phyloP scores from a whole-genome alignment of 2,888 invertebrate species.

The Neoascia interrupta region DNA sequence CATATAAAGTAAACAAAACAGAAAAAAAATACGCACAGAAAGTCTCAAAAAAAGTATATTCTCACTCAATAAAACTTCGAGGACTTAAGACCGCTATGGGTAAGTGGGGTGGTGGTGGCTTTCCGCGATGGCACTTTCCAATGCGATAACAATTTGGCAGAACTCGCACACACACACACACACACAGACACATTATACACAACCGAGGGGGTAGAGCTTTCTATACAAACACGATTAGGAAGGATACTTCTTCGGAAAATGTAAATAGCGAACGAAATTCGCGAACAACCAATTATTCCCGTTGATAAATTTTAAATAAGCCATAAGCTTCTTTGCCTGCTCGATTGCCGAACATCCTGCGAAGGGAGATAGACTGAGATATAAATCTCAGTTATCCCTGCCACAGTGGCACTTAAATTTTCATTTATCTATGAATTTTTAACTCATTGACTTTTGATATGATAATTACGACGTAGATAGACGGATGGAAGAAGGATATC shows the following conservation, averaged over 20 bases:
- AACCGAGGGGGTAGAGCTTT: constrained; percentile 10
- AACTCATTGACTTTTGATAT: constrained; percentile 63
- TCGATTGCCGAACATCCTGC: neutral
- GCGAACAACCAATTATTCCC: constrained; percentile 67
- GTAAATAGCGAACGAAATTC: constrained; percentile 62
- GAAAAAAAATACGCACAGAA: neutral
- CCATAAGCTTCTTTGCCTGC: constrained; percentile 48
- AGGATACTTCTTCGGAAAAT: constrained; percentile 55
- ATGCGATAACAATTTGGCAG: constrained; percentile 41
- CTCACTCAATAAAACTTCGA: constrained; percentile 68
- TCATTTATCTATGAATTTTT: constrained; percentile 61
- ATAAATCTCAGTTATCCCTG: constrained; percentile 34
- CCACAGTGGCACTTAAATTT: constrained; percentile 50
- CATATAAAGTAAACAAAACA: constrained; percentile 11
- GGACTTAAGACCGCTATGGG: constrained; percentile 29
- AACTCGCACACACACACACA: neutral
- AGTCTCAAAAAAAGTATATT: constrained; percentile 48
- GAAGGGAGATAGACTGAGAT: neutral
- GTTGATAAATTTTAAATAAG: constrained; percentile 68
- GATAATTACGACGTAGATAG: too few species aligned
- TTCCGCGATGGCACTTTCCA: constrained; percentile 26
- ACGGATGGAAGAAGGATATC: too few species aligned
- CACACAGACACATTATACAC: too few species aligned
- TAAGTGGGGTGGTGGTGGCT: neutral
- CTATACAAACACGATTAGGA: constrained; percentile 63